Evolutionary conservation across 2,113 vertebrate species (phyloP).

Genomic region (Brachypodius melanocephalos): DNA sequence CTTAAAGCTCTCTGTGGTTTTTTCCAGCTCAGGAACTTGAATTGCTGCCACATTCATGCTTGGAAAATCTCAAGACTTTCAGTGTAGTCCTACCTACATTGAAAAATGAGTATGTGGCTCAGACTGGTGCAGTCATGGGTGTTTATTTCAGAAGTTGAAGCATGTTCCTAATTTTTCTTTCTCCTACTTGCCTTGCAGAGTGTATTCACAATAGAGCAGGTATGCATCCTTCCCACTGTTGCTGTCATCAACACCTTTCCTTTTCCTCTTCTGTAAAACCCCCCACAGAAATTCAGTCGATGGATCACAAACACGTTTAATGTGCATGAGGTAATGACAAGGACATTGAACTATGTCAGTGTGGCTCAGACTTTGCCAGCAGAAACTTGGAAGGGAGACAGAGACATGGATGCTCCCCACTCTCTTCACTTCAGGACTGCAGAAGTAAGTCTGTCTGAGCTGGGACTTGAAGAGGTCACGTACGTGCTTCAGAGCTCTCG

Average conservation of each 20-base stretch:
- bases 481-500: neutral
- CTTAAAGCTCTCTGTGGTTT: neutral
- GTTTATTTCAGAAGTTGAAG: neutral
- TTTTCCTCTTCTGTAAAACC: neutral
- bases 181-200: neutral
- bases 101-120: neutral
- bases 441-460: neutral
- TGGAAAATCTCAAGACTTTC: neutral
- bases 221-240: neutral
- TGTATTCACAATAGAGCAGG: neutral
- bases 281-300: neutral
- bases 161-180: neutral
- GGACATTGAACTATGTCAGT: neutral
- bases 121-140: neutral
- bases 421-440: neutral
- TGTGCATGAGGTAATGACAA: neutral
- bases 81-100: neutral
- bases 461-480: neutral
- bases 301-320: neutral
- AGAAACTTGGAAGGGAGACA: neutral
- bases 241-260: neutral
- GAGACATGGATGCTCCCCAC: neutral
- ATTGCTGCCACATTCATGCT: neutral
- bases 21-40: constrained; percentile 21
- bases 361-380: neutral